Base-by-base conservation (phyloP, 2,888 invertebrate species). In the Panopea generosa region DNA sequence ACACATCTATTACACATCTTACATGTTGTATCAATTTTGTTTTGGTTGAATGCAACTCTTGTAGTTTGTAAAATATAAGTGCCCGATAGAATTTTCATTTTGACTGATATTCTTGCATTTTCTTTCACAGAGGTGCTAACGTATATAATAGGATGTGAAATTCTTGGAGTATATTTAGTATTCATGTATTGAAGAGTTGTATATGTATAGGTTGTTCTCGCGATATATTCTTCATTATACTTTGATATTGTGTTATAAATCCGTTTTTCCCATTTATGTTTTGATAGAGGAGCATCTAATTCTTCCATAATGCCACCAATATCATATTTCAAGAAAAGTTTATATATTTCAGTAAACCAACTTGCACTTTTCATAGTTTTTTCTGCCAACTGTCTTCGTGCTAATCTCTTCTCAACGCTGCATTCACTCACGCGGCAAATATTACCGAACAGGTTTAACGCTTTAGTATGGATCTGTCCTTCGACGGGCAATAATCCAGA, bases 401-500 rank as follows among this genome's bases (percentile, higher is more conserved):
- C 60, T 16, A 68, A 14, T 40, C 33, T 11, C 22, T 52, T 59
- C 40, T 68, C 67, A 2, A 18, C 27, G 1, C 26, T 40, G 4
- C 18, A 18, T 16, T 68, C 68, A 18, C 27, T n/a, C 27, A 43
- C 50, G 9, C 22, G 27, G 40, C 59, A 67, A 7, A 68, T 52
- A 45, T 43, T 68, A 33, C 47, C 47, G 24, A 68, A 68, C 11
- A 68, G 22, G 45, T 20, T 60, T 0, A 68, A 43, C 2, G 33
- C 29, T 52, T 40, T 60, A 11, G 33, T 68, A 27, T 68, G 60
- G n/a, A 68, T 40, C 6, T 52, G 56, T 53, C 33, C 59, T 40
- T 68, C 68, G 16, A 60, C 18, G 38, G 68, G 60, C 3, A 68
- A 40, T 11, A 60, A 60, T 14, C 68, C 60, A 2, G 60, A 53